These are phyloP conservation scores for Sweltsa coloradensis DNA, from an alignment of 1,140 invertebrate genomes.

Conservation along the genomic window DNA sequence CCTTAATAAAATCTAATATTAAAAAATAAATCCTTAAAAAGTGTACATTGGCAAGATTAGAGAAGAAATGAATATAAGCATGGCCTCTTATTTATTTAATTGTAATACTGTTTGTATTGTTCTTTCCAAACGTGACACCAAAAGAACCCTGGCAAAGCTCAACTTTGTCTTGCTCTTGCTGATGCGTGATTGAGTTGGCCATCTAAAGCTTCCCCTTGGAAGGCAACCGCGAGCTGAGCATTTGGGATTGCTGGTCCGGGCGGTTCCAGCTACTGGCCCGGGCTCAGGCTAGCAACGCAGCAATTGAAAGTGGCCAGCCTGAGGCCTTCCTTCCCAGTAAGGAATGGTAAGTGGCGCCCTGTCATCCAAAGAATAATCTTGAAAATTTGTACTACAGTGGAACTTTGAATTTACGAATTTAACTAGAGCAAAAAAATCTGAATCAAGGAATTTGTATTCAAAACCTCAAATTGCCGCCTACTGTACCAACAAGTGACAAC, in stretches of 20 bases:
- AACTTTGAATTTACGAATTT: too few species aligned
- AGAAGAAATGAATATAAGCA: too few species aligned
- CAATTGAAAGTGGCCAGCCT: slow-evolving; percentile 72
- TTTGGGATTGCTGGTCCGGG: slow-evolving; percentile 78
- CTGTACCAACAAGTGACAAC: not conserved
- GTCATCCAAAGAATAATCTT: not conserved
- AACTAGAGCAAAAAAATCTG: too few species aligned
- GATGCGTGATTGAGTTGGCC: slow-evolving; percentile 84
- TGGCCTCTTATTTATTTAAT: too few species aligned
- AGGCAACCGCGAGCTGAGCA: slow-evolving; percentile 58
- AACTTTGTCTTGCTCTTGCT: slow-evolving; percentile 86
- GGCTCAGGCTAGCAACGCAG: slow-evolving; percentile 77
- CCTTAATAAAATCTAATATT: too few species aligned
- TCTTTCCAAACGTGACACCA: slow-evolving; percentile 60
- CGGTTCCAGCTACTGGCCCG: slow-evolving; percentile 84
- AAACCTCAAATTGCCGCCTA: not conserved
- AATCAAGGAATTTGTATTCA: too few species aligned
- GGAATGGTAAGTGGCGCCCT: slow-evolving; percentile 48
- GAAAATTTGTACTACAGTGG: too few species aligned
- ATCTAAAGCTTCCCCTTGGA: slow-evolving; percentile 58
- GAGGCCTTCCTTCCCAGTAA: slow-evolving; percentile 81
- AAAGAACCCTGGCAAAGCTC: slow-evolving; percentile 84
- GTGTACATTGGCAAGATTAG: too few species aligned
- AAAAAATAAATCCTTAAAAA: too few species aligned
- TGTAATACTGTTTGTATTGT: too few species aligned